These are phyloP conservation scores for Saxidomus purpurata DNA, from an alignment of 1,140 invertebrate genomes.

Conservation along the genomic window DNA sequence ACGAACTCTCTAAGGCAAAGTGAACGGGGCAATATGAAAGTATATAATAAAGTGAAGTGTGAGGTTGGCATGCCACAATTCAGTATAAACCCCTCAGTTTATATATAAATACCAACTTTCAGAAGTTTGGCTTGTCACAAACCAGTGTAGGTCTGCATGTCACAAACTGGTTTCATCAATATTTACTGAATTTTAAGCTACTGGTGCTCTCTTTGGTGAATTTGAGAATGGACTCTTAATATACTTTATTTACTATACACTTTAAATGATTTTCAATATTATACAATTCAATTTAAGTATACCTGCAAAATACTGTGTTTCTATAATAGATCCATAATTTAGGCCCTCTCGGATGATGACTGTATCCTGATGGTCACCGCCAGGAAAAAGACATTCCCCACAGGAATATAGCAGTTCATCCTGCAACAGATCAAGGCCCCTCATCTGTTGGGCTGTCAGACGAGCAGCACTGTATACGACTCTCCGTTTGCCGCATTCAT, in stretches of 20 bases:
- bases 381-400: not conserved
- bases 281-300: not conserved
- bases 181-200: not conserved
- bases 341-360: not conserved
- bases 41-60: too few relatives aligned
- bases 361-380: not conserved
- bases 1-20: too few relatives aligned
- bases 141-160: too few relatives aligned
- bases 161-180: too few relatives aligned
- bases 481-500: not conserved
- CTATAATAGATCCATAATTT: not conserved
- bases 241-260: not conserved
- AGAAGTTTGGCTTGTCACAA: too few relatives aligned
- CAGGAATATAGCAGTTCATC: not conserved
- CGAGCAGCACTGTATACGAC: not conserved
- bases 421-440: not conserved
- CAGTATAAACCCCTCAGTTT: too few relatives aligned
- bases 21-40: too few relatives aligned
- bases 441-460: not conserved
- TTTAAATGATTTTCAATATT: not conserved
- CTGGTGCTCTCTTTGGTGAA: not conserved
- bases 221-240: not conserved
- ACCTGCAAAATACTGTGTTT: not conserved
- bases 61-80: too few relatives aligned
- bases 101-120: too few relatives aligned